Conservation (phyloP, 2,113 vertebrate species). For the Dolichallabes microphthalmus region DNA sequence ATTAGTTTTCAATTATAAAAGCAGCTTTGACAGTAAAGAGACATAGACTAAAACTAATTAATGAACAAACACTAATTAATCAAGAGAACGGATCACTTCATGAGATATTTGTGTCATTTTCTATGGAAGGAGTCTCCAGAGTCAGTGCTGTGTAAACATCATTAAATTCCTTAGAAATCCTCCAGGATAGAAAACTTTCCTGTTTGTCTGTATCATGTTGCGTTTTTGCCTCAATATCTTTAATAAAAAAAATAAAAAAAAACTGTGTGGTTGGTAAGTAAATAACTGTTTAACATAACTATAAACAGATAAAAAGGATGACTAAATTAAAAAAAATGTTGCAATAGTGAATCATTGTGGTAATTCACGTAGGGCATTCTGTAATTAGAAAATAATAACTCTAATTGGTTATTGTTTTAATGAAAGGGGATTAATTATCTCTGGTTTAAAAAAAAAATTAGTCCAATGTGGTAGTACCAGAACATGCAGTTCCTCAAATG, state of each 20-base stretch:
- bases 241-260: background rate
- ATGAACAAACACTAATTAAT: background rate
- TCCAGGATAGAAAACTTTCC: background rate
- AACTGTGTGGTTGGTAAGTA: background rate
- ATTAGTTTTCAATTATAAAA: background rate
- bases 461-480: no score
- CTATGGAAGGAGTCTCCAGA: background rate
- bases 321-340: background rate
- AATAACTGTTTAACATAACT: background rate
- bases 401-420: background rate
- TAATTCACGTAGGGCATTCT: background rate
- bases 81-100: background rate
- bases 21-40: background rate
- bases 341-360: background rate
- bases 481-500: no score
- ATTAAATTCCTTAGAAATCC: background rate
- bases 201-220: background rate
- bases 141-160: background rate
- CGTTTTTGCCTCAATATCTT: background rate
- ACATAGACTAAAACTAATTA: background rate
- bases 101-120: background rate
- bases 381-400: background rate
- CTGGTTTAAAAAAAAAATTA: no score
- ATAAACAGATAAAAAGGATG: background rate
- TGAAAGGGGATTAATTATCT: no score